Conservation (phyloP, 2,888 invertebrate species). For the Listrodromus nycthemerus region DNA sequence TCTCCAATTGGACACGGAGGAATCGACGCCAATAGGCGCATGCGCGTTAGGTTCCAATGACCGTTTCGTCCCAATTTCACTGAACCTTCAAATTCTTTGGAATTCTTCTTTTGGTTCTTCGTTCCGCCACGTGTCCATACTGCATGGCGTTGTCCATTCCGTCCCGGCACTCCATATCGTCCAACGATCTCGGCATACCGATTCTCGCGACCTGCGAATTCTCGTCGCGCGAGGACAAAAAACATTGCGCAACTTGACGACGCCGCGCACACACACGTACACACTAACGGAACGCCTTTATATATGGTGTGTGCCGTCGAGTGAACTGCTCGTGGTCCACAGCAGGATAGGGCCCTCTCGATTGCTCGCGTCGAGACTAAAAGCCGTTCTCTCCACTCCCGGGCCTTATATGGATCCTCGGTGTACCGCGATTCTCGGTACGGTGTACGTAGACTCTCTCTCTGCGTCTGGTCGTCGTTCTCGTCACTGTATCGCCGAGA, state of each 20-base stretch:
- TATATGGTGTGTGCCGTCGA: slow-evolving; percentile 46
- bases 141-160: too few relatives aligned
- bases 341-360: slow-evolving; percentile 49
- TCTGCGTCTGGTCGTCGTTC: slow-evolving; percentile 15
- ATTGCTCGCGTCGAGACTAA: slow-evolving; percentile 62
- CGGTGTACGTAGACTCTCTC: slow-evolving; percentile 34
- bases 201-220: slow-evolving; percentile 38
- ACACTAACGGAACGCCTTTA: slow-evolving; percentile 30
- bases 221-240: slow-evolving; percentile 55
- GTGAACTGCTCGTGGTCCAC: slow-evolving; percentile 50
- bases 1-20: too few relatives aligned
- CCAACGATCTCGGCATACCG: slow-evolving; percentile 3
- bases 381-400: slow-evolving; percentile 62
- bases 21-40: too few relatives aligned
- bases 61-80: too few relatives aligned
- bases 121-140: too few relatives aligned
- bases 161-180: too few relatives aligned
- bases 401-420: slow-evolving; percentile 67
- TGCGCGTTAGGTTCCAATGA: too few relatives aligned
- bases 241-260: slow-evolving; percentile 65
- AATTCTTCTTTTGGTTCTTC: too few relatives aligned
- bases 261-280: background rate
- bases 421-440: slow-evolving; percentile 66
- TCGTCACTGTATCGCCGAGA: slow-evolving; percentile 26
- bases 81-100: too few relatives aligned